Percentiles rank a stretch among this genome's conserved stretches.
Conservation (phyloP, 2,113 vertebrate genomes). For the Rousettus leschenaultii region DNA sequence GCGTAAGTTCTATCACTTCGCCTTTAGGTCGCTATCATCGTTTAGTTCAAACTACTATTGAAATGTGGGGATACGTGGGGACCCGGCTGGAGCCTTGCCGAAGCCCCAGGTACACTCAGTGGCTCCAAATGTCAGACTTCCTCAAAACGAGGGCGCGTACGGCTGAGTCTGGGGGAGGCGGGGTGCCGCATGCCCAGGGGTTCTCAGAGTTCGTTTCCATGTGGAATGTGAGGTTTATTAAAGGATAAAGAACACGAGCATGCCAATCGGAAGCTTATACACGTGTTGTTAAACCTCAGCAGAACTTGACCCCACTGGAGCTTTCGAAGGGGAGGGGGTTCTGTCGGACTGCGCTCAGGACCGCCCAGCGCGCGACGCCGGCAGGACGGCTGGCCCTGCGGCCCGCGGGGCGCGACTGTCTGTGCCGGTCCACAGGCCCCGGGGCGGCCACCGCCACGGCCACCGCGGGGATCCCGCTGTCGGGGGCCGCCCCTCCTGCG, state of each 20-base stretch:
- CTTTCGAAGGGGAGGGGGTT: background rate
- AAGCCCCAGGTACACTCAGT: background rate
- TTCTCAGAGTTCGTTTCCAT: background rate
- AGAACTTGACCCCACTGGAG: background rate
- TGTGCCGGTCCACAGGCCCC: no score
- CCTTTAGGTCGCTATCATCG: background rate
- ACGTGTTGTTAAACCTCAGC: background rate
- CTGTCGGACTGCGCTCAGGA: no score
- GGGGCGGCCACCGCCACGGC: no score
- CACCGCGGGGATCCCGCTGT: no score
- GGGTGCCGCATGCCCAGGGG: rapidly evolving
- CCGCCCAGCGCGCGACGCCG: no score
- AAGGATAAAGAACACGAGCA: background rate
- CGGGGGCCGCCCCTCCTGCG: no score
- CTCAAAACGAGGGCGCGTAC: background rate
- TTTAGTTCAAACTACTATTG: background rate
- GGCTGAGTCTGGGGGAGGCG: background rate
- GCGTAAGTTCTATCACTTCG: background rate
- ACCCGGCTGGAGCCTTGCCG: background rate
- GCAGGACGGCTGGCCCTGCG: no score
- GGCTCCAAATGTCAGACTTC: background rate
- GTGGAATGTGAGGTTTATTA: background rate
- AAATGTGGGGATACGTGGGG: background rate
- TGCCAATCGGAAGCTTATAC: background rate
- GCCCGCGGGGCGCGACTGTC: no score